Percentiles rank a stretch among this genome's conserved stretches.
Evolutionary conservation across 2,888 invertebrate genomes (phyloP).

Genomic region (Hermaeophaga mercurialis): DNA sequence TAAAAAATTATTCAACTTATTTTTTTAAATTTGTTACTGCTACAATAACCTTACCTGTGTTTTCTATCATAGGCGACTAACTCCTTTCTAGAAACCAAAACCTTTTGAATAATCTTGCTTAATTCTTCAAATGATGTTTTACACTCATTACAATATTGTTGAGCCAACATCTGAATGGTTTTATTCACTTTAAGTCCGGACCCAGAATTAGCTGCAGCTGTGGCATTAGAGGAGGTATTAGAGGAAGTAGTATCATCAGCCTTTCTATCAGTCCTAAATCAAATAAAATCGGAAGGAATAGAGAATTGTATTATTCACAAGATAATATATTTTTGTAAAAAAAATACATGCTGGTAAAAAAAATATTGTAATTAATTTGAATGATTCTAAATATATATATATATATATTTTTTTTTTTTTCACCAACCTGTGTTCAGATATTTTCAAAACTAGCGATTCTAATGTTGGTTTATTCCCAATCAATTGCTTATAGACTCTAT

Average conservation of each 20-base stretch:
- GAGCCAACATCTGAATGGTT: conserved; percentile 91
- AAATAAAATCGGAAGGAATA: no score
- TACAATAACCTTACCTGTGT: conserved; percentile 58
- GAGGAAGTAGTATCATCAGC: conserved; percentile 55
- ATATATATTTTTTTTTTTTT: not conserved
- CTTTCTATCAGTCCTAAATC: conserved; percentile 66
- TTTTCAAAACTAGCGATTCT: conserved; percentile 83
- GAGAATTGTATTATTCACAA: not conserved
- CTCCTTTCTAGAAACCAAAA: conserved; percentile 88
- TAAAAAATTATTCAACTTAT: no score
- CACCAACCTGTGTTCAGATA: conserved; percentile 73
- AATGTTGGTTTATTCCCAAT: conserved; percentile 88
- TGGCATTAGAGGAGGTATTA: conserved; percentile 32
- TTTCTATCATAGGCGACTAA: conserved; percentile 89
- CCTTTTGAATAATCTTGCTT: conserved; percentile 87
- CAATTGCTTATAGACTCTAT: conserved; percentile 89
- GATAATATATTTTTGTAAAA: not conserved
- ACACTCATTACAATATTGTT: conserved; percentile 94
- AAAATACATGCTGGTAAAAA: not conserved
- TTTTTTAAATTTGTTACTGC: no score
- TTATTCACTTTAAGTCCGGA: conserved; percentile 75
- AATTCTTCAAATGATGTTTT: conserved; percentile 94
- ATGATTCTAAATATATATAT: not conserved
- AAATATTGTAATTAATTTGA: not conserved
- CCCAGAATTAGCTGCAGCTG: conserved; percentile 39